Percentiles rank a stretch among this genome's conserved stretches.
These are phyloP conservation scores for Drosophila biarmipes DNA, from an alignment of 1,140 invertebrate genomes.

Conservation along the genomic window DNA sequence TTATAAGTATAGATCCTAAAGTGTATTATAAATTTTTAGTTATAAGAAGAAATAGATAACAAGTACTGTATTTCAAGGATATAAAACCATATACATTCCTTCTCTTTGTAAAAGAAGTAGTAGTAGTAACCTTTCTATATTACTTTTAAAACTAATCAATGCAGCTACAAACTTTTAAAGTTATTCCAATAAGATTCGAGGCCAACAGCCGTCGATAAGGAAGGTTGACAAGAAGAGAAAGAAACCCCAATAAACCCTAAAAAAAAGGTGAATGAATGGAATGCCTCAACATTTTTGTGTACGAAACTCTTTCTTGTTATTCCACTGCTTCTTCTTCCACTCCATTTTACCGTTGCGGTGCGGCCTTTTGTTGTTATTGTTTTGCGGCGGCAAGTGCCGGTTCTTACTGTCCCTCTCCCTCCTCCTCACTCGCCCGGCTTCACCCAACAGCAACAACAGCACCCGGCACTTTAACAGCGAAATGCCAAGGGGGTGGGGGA, in stretches of 20 bases:
- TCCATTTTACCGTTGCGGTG: constrained; percentile 37
- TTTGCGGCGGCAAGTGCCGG: constrained; percentile 66
- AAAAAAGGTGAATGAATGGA: constrained; percentile 49
- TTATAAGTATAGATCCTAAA: too few relatives aligned
- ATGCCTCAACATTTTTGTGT: constrained; percentile 59
- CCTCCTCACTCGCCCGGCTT: constrained; percentile 25
- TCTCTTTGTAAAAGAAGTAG: neutral
- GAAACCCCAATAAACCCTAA: constrained; percentile 14
- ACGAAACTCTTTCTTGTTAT: constrained; percentile 54
- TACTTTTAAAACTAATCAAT: neutral
- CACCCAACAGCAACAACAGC: constrained; percentile 15
- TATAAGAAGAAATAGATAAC: neutral
- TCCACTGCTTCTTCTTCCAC: constrained; percentile 40
- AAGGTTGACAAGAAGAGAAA: constrained; percentile 3
- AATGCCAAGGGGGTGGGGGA: constrained; percentile 28
- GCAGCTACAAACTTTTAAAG: constrained; percentile 8
- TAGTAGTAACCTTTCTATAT: neutral
- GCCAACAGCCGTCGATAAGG: neutral
- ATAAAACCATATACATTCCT: too few relatives aligned
- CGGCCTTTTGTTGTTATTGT: constrained; percentile 71
- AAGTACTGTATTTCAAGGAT: neutral
- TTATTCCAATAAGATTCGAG: constrained; percentile 27
- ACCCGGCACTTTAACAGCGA: constrained; percentile 47
- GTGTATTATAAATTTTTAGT: too few relatives aligned
- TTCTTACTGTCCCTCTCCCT: constrained; percentile 35